phyloP scores from a whole-genome alignment of 2,888 invertebrate genomes.

The Rhingia campestris region DNA sequence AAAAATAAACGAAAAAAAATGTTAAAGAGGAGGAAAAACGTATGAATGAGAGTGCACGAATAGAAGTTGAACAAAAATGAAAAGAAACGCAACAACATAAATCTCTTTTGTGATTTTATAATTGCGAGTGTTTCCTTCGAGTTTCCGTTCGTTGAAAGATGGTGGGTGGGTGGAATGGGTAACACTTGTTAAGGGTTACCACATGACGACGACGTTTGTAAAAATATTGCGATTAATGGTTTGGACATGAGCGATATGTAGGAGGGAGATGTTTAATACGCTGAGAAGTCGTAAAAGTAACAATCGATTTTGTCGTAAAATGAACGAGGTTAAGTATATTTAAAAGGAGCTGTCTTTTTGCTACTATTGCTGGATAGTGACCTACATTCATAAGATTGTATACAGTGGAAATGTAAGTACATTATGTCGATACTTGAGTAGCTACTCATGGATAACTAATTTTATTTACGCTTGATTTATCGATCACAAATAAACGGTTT shows the following conservation, averaged over 20 bases:
- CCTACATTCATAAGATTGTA: background rate
- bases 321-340: background rate
- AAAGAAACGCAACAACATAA: constrained; percentile 56
- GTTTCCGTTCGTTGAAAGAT: constrained; percentile 43
- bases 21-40: constrained; percentile 56
- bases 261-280: background rate
- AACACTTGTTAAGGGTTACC: constrained; percentile 59
- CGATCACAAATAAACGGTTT: too few relatives aligned
- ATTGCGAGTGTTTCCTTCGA: constrained; percentile 72
- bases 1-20: constrained; percentile 34
- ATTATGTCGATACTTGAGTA: too few relatives aligned
- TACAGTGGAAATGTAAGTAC: too few relatives aligned
- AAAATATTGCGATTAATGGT: constrained; percentile 14
- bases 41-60: constrained; percentile 25
- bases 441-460: too few relatives aligned
- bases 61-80: constrained; percentile 5
- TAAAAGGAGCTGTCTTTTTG: background rate
- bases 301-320: constrained; percentile 17
- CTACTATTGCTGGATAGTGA: background rate
- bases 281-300: constrained; percentile 13
- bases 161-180: background rate
- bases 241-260: background rate
- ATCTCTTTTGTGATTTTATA: constrained; percentile 72
- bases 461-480: too few relatives aligned
- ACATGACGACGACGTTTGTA: constrained; percentile 11